Conservation (phyloP, 2,888 invertebrate genomes). For the Kryphioiulus occultus region DNA sequence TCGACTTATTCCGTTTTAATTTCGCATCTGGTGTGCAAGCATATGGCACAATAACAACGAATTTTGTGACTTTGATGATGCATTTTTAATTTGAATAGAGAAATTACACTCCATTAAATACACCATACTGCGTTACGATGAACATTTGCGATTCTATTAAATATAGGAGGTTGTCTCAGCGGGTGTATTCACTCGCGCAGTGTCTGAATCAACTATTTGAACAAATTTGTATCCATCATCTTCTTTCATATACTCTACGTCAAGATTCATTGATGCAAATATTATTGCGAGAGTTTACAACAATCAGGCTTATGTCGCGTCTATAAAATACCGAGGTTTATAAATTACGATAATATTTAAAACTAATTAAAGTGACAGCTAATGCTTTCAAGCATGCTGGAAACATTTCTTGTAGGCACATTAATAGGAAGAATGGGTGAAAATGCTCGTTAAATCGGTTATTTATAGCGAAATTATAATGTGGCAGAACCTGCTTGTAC, state of each 20-base stretch:
- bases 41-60: too few relatives aligned
- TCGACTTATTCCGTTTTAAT: too few relatives aligned
- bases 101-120: too few relatives aligned
- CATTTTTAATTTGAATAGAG: too few relatives aligned
- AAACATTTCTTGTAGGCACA: neutral
- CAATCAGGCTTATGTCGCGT: neutral
- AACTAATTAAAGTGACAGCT: neutral
- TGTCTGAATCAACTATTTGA: neutral
- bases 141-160: too few relatives aligned
- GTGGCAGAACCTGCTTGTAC: neutral
- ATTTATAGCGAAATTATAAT: neutral
- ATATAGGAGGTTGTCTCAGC: too few relatives aligned
- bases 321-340: neutral
- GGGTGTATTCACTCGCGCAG: too few relatives aligned
- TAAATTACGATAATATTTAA: neutral
- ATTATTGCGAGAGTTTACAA: neutral
- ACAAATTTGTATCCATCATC: neutral
- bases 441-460: neutral
- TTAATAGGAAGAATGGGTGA: neutral
- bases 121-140: too few relatives aligned
- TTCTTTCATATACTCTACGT: neutral
- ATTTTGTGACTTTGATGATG: too few relatives aligned
- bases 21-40: too few relatives aligned
- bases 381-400: neutral
- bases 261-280: neutral